These are phyloP conservation scores for Neoascia interrupta DNA, from an alignment of 2,888 invertebrate species.

Conservation along the genomic window DNA sequence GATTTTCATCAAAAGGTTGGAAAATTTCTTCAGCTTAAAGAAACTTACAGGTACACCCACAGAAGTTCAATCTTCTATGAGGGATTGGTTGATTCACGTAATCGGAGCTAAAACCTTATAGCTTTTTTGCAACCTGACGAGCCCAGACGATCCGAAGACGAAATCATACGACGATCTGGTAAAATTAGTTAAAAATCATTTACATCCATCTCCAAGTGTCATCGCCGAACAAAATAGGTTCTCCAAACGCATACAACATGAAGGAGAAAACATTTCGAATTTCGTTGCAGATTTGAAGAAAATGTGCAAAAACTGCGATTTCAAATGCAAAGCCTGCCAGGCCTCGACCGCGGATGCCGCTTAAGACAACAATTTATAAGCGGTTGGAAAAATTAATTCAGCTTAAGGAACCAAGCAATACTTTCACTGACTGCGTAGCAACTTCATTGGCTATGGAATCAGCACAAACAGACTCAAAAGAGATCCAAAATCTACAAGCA, in stretches of 20 bases:
- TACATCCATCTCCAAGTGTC: conserved; percentile 32
- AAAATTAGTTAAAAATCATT: conserved; percentile 26
- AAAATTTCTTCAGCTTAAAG: not conserved
- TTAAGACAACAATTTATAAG: conserved; percentile 38
- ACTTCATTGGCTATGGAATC: conserved; percentile 23
- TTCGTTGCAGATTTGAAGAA: conserved; percentile 34
- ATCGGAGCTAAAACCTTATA: conserved; percentile 15
- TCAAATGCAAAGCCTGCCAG: conserved; percentile 9
- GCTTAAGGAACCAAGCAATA: conserved; percentile 23
- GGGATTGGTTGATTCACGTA: conserved; percentile 1
- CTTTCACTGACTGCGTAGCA: not conserved
- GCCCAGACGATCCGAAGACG: conserved; percentile 14
- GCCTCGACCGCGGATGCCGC: conserved; percentile 25
- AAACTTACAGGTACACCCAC: not conserved
- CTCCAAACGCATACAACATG: conserved; percentile 17
- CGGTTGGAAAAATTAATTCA: conserved; percentile 31
- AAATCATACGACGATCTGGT: conserved; percentile 24
- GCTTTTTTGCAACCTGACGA: conserved; percentile 31
- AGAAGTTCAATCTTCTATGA: not conserved
- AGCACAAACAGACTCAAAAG: conserved; percentile 33
- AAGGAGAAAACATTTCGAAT: conserved; percentile 18
- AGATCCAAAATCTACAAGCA: conserved; percentile 31
- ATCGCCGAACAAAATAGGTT: conserved; percentile 40
- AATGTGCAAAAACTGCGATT: conserved; percentile 25
- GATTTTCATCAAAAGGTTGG: conserved; percentile 2